Conservation (phyloP, 2,888 invertebrate species). For the Rhagium mordax region DNA sequence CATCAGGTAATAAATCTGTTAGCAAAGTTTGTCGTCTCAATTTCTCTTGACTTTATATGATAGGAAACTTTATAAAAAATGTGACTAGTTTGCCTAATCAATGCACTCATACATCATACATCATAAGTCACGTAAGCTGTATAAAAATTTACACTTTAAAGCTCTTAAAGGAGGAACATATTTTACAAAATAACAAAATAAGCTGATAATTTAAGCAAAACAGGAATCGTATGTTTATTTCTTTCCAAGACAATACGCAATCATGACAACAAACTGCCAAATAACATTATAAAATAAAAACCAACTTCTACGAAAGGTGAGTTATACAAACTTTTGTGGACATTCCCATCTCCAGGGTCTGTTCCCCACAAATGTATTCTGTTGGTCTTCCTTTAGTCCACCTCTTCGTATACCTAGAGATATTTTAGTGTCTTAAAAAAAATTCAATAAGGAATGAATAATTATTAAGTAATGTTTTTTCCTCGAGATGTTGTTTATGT, state of each 20-base stretch:
- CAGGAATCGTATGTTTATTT: neutral
- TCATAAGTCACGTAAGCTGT: neutral
- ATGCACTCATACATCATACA: neutral
- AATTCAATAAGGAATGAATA: neutral
- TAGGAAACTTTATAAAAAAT: neutral
- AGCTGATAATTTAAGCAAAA: neutral
- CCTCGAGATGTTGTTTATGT: neutral
- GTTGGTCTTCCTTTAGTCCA: neutral
- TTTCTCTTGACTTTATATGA: neutral
- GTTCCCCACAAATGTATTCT: neutral
- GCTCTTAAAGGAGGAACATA: neutral
- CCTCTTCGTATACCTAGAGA: neutral
- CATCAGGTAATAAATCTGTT: neutral
- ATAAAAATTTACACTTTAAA: neutral
- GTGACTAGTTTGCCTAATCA: neutral
- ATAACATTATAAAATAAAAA: neutral
- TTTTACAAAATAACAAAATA: neutral
- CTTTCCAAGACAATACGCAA: neutral
- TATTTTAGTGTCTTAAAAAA: neutral
- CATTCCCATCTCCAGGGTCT: neutral
- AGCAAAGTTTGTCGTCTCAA: neutral
- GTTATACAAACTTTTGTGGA: neutral
- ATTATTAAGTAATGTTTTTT: neutral
- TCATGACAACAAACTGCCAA: neutral
- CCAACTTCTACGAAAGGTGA: neutral